Conservation (phyloP, 2,888 invertebrate genomes). For the Lysandra bellargus region DNA sequence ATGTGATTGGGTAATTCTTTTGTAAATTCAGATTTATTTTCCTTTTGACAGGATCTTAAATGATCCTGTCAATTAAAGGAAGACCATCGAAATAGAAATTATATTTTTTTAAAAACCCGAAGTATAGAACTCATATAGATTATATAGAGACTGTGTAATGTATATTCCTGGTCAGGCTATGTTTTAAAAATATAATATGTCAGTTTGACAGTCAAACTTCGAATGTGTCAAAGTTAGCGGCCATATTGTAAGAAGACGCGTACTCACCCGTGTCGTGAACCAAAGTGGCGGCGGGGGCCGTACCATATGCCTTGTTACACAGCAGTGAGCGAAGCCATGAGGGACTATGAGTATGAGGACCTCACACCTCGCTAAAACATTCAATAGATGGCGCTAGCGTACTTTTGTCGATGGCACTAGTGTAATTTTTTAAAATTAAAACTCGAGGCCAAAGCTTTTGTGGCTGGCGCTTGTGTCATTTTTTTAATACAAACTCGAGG, state of each 20-base stretch:
- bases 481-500: slow-evolving; percentile 34
- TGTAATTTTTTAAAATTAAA: slow-evolving; percentile 26
- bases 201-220: not conserved
- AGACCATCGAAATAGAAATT: too few species aligned
- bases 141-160: too few species aligned
- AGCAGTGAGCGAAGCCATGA: slow-evolving; percentile 54
- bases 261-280: slow-evolving; percentile 40
- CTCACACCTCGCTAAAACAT: slow-evolving; percentile 55
- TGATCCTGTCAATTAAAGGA: too few species aligned
- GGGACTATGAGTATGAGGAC: slow-evolving; percentile 48
- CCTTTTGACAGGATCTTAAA: too few species aligned
- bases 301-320: slow-evolving; percentile 55
- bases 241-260: not conserved
- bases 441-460: slow-evolving; percentile 44
- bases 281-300: slow-evolving; percentile 56
- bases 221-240: not conserved
- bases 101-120: too few species aligned
- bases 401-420: not conserved
- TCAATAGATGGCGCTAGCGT: not conserved
- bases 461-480: slow-evolving; percentile 42
- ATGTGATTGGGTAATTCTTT: too few species aligned
- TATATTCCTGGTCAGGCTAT: too few species aligned
- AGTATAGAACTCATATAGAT: too few species aligned
- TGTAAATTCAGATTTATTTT: too few species aligned
- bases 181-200: too few species aligned